Evolutionary conservation across 2,797 vertebrate genomes (phyloP).

Genomic region (Coilia nasus): DNA sequence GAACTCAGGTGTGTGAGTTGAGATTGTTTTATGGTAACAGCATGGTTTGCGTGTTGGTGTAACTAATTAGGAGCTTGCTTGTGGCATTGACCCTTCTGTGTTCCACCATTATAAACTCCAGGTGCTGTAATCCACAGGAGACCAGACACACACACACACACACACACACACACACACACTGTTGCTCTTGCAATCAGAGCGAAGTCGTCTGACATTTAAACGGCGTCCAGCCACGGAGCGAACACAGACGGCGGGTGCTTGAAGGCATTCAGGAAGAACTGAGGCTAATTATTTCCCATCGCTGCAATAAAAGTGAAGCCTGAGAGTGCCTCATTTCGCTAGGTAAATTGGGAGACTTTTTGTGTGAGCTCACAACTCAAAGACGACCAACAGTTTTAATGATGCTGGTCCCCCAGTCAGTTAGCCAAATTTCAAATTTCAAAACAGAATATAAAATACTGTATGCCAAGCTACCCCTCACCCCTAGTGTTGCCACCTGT

Average conservation of each 20-base stretch:
- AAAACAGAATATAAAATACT: neutral
- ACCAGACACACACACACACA: neutral
- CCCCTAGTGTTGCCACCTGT: too few relatives aligned
- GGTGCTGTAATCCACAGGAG: slow-evolving; percentile 10
- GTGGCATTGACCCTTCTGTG: slow-evolving; percentile 8
- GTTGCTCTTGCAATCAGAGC: slow-evolving; percentile 59
- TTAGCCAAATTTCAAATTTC: slow-evolving; percentile 25
- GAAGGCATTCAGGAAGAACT: slow-evolving; percentile 49
- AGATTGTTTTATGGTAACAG: neutral
- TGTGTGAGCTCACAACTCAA: slow-evolving; percentile 33
- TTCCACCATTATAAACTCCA: neutral
- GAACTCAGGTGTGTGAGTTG: neutral
- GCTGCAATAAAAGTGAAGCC: slow-evolving; percentile 34
- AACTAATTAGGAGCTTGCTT: slow-evolving; percentile 16
- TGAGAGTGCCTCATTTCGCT: slow-evolving; percentile 39
- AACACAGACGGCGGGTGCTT: slow-evolving; percentile 50
- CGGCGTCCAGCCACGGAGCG: slow-evolving; percentile 67
- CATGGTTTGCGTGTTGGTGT: slow-evolving; percentile 14
- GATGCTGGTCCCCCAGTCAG: slow-evolving; percentile 27
- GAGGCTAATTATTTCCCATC: slow-evolving; percentile 47
- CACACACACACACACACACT: slow-evolving; percentile 40
- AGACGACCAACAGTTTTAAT: slow-evolving; percentile 42
- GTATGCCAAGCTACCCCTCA: slow-evolving; percentile 27
- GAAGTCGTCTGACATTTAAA: slow-evolving; percentile 81
- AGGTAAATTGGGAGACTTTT: slow-evolving; percentile 40